phyloP scores from a whole-genome alignment of 2,797 vertebrate species.

The Enteromius fasciolatus region DNA sequence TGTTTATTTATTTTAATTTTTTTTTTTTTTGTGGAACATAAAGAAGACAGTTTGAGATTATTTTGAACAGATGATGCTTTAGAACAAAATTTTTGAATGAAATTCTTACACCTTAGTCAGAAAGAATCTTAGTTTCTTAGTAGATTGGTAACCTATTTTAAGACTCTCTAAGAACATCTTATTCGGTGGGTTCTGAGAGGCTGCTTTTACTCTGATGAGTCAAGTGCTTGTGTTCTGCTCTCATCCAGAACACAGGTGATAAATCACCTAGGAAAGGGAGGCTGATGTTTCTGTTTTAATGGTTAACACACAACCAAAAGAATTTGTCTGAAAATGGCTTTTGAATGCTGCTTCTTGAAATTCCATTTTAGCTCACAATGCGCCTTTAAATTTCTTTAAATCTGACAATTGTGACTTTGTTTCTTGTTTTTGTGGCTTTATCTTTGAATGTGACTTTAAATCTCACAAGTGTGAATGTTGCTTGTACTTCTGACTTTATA shows the following conservation, averaged over 20 bases:
- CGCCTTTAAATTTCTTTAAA: neutral
- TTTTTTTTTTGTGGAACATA: neutral
- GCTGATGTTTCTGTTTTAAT: neutral
- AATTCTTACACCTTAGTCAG: neutral
- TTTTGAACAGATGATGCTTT: too few relatives aligned
- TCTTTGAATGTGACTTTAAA: neutral
- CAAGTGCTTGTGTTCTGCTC: neutral
- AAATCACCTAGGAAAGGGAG: neutral
- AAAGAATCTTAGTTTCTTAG: neutral
- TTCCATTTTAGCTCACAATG: neutral
- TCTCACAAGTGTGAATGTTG: neutral
- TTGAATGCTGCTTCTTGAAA: neutral
- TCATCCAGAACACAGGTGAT: neutral
- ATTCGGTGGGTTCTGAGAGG: neutral
- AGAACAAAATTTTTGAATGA: neutral
- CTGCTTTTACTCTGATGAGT: conserved; percentile 19
- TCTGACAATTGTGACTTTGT: neutral
- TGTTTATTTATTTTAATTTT: too few relatives aligned
- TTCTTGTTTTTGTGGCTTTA: neutral
- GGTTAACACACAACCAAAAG: neutral
- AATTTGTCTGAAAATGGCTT: neutral
- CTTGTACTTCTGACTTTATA: neutral
- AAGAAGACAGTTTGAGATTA: neutral
- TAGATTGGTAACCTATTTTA: conserved; percentile 43
- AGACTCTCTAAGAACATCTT: conserved; percentile 28